Evolutionary conservation across 2,797 vertebrate genomes (phyloP), one percentile per base, ranked within the genome.

Genomic region (Hyperoplus immaculatus): DNA sequence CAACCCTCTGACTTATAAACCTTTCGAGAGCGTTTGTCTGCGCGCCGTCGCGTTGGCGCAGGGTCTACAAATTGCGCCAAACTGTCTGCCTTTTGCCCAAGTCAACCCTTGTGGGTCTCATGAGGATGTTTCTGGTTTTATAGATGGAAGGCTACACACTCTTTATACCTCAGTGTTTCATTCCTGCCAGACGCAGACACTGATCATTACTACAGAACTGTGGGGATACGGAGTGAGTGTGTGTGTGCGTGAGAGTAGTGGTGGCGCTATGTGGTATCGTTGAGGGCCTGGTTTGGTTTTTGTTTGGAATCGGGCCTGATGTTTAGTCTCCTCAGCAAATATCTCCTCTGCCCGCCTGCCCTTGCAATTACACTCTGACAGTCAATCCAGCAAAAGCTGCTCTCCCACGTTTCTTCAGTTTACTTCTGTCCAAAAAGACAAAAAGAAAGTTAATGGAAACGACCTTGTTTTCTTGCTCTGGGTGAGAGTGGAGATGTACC

Each of bases 311-410:
- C 88, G 62, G 87, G 87, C 86, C 91, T 87, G 86, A 93, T 93
- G 92, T 94, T 94, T 94, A 94, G 92, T 94, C 93, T 93, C 83
- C 87, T 93, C 93, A 94, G 93, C 90, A 91, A 93, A 93, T 94
- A 93, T 93, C 90, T 93, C 76, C 84, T 77, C 88, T 90, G 86
- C 88, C 86, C 18, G 80, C 80, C 82, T 91, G 86, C 88, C 85
- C 78, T 90, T 62, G 54, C 88, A 92, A 91, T 91, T 90, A 91
- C 79, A 69, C 87, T 90, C 72, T 66, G 65, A 58, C 86, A 88
- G 79, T 64, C 81, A 76, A 83, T 85, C 78, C 74, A 85, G 78
- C 80, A 10, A 29, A 64, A 77, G 62, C 77, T 77, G 72, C 76
- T 82, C 83, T 87, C 76, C 65, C 72, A 76, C 42, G 41, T 84